A percentile compares a stretch with the other conserved stretches of the same genome.
Evolutionary conservation across 2,797 vertebrate species (phyloP).

Genomic region (Acipenser ruthenus): DNA sequence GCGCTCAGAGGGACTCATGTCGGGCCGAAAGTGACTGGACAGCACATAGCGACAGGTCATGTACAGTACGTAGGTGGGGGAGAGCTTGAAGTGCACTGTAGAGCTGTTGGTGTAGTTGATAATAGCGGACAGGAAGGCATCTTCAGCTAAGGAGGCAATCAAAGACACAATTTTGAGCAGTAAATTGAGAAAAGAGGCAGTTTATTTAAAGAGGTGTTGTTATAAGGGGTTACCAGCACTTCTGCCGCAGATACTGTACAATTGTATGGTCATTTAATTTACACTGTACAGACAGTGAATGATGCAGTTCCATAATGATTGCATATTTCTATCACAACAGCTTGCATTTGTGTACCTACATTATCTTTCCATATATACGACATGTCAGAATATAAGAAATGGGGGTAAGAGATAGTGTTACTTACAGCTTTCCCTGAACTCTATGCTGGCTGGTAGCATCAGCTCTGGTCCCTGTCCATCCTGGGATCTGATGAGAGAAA

Average conservation of each 20-base stretch:
- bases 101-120: slow-evolving; percentile 99
- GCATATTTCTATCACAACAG: no score
- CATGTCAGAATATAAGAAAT: not conserved
- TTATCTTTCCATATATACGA: no score
- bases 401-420: slow-evolving; percentile 31
- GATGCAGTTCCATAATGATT: no score
- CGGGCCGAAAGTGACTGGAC: slow-evolving; percentile 79
- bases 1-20: slow-evolving; percentile 81
- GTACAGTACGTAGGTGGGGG: slow-evolving; percentile 89
- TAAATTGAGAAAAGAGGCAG: not conserved
- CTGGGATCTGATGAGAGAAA: slow-evolving; percentile 65
- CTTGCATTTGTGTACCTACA: no score
- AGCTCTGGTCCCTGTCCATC: slow-evolving; percentile 72
- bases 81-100: slow-evolving; percentile 95
- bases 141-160: slow-evolving; percentile 66
- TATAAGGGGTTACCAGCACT: no score
- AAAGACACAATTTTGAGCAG: not conserved
- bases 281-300: no score
- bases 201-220: no score
- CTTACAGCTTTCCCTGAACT: slow-evolving; percentile 97
- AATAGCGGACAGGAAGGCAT: slow-evolving; percentile 91
- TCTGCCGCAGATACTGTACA: no score
- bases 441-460: slow-evolving; percentile 84
- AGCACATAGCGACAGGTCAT: slow-evolving; percentile 94
- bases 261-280: no score